phyloP scores from a whole-genome alignment of 2,888 invertebrate genomes.

The Cyclophora albipunctata region DNA sequence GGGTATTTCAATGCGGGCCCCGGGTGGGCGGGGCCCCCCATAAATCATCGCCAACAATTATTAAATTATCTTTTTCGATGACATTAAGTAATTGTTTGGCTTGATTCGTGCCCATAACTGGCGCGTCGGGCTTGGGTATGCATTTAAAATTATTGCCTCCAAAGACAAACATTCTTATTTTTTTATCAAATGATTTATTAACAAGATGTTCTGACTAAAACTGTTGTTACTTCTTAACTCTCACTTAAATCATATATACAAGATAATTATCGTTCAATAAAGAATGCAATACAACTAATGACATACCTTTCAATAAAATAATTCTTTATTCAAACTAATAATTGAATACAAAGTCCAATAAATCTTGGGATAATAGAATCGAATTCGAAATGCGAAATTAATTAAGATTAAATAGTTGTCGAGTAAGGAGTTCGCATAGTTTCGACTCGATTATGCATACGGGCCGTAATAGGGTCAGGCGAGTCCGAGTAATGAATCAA shows the following conservation, averaged over 20 bases:
- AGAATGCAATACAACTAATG: no score
- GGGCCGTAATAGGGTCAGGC: slow-evolving; percentile 40
- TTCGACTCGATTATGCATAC: no score
- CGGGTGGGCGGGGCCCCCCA: slow-evolving; percentile 64
- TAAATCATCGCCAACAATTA: slow-evolving; percentile 72
- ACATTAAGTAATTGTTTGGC: slow-evolving; percentile 74
- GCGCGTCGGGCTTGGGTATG: slow-evolving; percentile 51
- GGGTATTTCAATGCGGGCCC: slow-evolving; percentile 66
- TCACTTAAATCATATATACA: not conserved
- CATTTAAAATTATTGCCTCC: slow-evolving; percentile 48
- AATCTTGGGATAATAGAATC: no score
- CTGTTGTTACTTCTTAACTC: slow-evolving; percentile 1
- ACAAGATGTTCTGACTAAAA: slow-evolving; percentile 5
- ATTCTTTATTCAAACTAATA: not conserved
- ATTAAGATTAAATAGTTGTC: not conserved
- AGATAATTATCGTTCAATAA: no score
- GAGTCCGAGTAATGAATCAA: slow-evolving; percentile 53
- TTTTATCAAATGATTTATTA: slow-evolving; percentile 26
- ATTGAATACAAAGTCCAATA: not conserved
- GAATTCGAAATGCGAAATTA: not conserved
- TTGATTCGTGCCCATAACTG: slow-evolving; percentile 47
- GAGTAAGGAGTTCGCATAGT: no score
- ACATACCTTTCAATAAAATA: no score
- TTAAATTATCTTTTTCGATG: slow-evolving; percentile 74
- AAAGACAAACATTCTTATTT: slow-evolving; percentile 44